Base-by-base conservation (phyloP, 2,113 vertebrate species). In the Pogona vitticeps region DNA sequence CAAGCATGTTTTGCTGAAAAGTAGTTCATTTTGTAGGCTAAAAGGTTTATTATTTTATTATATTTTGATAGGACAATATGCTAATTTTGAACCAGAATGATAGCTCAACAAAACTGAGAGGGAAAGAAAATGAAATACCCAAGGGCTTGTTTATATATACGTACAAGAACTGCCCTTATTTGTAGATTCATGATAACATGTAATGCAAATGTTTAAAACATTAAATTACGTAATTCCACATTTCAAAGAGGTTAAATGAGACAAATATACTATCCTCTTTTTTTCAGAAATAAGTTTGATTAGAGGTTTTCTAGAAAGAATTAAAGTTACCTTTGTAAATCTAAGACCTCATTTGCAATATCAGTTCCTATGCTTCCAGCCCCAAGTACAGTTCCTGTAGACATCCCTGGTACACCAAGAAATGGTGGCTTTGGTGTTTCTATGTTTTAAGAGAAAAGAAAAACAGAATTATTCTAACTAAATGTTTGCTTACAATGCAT, bases 321-420 rank as follows among this genome's bases (percentile, higher is more conserved):
- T 6, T 67, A 75, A 52, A 46, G 6, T 92, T 93, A 98, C 98
- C 97, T 98, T 94, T 98, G 97, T 78, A 97, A 97, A 94, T 97
- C 96, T 92, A 99, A 85, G 85, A 98, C 95, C 94, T 98, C 98
- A 80, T 98, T 98, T 88, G 97, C 97, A 73, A 98, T 98, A 93
- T 98, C 97, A 0, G 97, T 98, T 92, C 98, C 97, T 23, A 98
- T 98, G 92, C 97, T 97, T 81, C 97, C 98, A 88, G 98, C 97
- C 89, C 98, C 98, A 81, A 98, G 97, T 91, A 98, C 95, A 56
- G 96, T 96, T 87, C 97, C 97, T 23, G 96, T 93, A 73, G 96
- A 95, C 73, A 94, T 95, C 56, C 95, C 94, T 88, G 98, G 97
- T 86, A 98, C 96, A 80, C 94, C 94, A 71, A 97, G 92, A 89